Evolutionary conservation across 2,113 vertebrate genomes (phyloP), one percentile per base, ranked within the genome.

Genomic region (Pristiophorus japonicus): DNA sequence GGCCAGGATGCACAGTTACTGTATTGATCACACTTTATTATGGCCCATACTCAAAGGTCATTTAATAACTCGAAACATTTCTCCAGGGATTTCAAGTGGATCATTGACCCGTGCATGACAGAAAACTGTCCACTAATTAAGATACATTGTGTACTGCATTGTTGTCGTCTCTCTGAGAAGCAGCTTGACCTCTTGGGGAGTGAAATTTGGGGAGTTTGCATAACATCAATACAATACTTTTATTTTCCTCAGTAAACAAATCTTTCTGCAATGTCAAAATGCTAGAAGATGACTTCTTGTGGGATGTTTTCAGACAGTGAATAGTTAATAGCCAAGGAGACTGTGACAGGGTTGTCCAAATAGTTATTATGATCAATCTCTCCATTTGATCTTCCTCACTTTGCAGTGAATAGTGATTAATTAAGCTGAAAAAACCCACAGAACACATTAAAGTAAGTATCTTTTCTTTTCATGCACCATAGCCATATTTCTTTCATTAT

Each of bases 321-420:
- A 67, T 45, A 27, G 65, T 67, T 70, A 94, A 94, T 34, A 51
- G 30, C 45, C 65, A 94, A 70, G 66, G 45, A 67, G 8, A 94
- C 24, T 5, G 27, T 47, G 2, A 42, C 66, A 16, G 24, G 34
- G 24, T 14, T 47, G 22, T 51, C 66, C 93, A 70, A 27, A 70
- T 51, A 18, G 93, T 45, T 63, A 65, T 93, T 70, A 14, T 47
- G 11, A 70, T 70, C 93, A 94, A 70, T 30, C 42, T 10, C 42
- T 70, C 93, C 6, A 67, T 67, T 94, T 94, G 66, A 94, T 70
- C 63, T 73, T 94, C 87, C 55, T 90, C 63, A 70, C 24, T 94
- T 94, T 94, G 38, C 42, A 90, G 27, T 90, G 45, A 47, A 51
- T 11, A 4, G 12, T 67, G 92, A 67, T 94, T 51, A 45, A 51